Base-by-base conservation (phyloP, 2,113 vertebrate species). In the Procavia capensis region DNA sequence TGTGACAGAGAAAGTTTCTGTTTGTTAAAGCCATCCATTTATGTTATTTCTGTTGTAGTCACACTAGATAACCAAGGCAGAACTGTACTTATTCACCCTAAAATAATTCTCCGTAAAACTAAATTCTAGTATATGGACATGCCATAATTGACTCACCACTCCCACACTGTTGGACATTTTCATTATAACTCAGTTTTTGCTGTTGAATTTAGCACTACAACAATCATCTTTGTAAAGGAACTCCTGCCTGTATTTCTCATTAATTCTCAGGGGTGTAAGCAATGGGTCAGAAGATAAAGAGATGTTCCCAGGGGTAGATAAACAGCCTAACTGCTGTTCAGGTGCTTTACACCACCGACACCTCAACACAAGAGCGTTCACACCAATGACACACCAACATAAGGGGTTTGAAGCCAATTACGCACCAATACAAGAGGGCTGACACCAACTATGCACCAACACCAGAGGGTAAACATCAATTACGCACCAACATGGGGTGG, bases 91-190 rank as follows among this genome's bases (percentile, higher is more conserved):
- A 74, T 85, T 93, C 80, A 29, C 64, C 91, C 91, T 76, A 47
- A 80, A 31, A 74, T 70, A 31, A 20, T 88, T 83, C 90, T 94
- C 43, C 63, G 20, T 88, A 85, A 92, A 86, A 72, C 64, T n/a
- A 31, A 45, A 81, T 31, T 90, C 19, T 34, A 75, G 5, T 47
- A 81, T 29, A 74, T 64, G 11, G 50, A 54, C 50, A 54, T 54
- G 50, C 14, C 14, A 76, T 5, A 85, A 43, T 41, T 79, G 64
- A 72, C 16, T 90, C 63, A 94, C 45, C 39, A 88, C 72, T 70
- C 19, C 22, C 59, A 50, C 13, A 93, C 39, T 74, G 59, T 2
- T 80, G 31, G 57, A 84, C 34, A 47, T 92, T 45, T 74, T 34
- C 39, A 79, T 45, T 63, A 64, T 25, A 93, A 45, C 75, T 54